These are phyloP conservation scores for Gouania willdenowi DNA, from an alignment of 2,797 vertebrate species.

Conservation along the genomic window DNA sequence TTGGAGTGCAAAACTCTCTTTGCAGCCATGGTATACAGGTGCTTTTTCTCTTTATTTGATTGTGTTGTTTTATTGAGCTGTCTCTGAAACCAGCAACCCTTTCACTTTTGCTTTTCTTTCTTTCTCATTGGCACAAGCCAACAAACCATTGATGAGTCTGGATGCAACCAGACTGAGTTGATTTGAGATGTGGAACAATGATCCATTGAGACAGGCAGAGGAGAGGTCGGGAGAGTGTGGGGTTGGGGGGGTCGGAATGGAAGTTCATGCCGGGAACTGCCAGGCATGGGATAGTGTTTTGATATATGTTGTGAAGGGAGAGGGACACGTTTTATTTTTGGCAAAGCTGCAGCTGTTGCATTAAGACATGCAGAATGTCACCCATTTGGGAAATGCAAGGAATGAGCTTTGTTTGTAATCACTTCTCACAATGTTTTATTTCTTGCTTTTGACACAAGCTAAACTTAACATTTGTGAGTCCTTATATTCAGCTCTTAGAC, in stretches of 20 bases:
- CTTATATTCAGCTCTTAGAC: not conserved
- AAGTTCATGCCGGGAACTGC: constrained; percentile 19
- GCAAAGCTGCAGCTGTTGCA: constrained; percentile 38
- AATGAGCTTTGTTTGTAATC: not conserved
- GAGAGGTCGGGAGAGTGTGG: constrained; percentile 4
- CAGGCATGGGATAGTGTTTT: constrained; percentile 28
- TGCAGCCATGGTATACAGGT: no score
- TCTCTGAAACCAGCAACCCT: fast-evolving
- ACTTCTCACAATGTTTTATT: not conserved
- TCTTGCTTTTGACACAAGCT: not conserved
- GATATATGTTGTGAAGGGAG: not conserved
- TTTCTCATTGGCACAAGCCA: no score
- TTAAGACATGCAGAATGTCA: constrained; percentile 13
- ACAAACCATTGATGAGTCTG: constrained; percentile 25
- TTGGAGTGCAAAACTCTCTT: no score
- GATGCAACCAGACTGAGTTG: constrained; percentile 18
- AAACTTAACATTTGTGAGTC: no score
- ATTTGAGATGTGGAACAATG: constrained; percentile 36
- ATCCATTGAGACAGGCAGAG: constrained; percentile 37
- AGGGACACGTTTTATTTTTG: constrained; percentile 37
- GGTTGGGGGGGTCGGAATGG: constrained; percentile 8
- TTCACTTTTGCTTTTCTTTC: no score
- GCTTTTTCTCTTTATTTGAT: no score
- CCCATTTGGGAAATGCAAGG: constrained; percentile 20
- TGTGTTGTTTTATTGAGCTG: no score